A percentile compares a stretch with the other conserved stretches of the same genome.
phyloP scores from a whole-genome alignment of 1,140 invertebrate genomes.

The Aphis gossypii region DNA sequence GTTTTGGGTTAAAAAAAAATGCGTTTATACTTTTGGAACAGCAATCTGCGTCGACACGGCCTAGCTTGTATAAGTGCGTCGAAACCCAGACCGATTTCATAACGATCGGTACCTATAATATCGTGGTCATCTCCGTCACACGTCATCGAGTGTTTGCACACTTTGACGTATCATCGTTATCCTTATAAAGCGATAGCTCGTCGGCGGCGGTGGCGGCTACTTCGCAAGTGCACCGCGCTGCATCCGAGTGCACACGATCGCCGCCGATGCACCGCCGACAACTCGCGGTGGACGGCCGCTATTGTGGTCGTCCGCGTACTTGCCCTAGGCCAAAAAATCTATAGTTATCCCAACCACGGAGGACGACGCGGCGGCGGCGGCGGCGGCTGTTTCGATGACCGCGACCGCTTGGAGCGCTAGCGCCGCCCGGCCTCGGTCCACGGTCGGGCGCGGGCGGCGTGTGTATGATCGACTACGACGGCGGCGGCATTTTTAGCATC shows the following conservation, averaged over 20 bases:
- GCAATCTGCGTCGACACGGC: too few species aligned
- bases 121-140: too few species aligned
- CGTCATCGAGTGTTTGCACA: too few species aligned
- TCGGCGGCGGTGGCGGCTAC: too few species aligned
- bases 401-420: conserved; percentile 36
- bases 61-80: too few species aligned
- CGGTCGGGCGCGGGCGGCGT: background rate
- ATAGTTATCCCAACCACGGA: conserved; percentile 40
- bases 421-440: background rate
- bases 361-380: background rate
- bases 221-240: background rate
- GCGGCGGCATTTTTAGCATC: conserved; percentile 52
- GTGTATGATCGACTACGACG: conserved; percentile 1
- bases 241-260: too few species aligned
- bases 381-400: background rate
- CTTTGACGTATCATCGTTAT: too few species aligned
- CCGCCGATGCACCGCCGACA: background rate
- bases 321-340: conserved; percentile 58
- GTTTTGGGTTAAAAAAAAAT: too few species aligned
- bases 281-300: background rate
- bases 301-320: conserved; percentile 14
- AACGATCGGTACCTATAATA: too few species aligned
- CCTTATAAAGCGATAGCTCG: background rate
- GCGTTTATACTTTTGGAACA: too few species aligned
- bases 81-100: too few species aligned